Evolutionary conservation across 1,140 invertebrate genomes (phyloP), one percentile per base, ranked within the genome.

Genomic region (Eulimnadia texana): DNA sequence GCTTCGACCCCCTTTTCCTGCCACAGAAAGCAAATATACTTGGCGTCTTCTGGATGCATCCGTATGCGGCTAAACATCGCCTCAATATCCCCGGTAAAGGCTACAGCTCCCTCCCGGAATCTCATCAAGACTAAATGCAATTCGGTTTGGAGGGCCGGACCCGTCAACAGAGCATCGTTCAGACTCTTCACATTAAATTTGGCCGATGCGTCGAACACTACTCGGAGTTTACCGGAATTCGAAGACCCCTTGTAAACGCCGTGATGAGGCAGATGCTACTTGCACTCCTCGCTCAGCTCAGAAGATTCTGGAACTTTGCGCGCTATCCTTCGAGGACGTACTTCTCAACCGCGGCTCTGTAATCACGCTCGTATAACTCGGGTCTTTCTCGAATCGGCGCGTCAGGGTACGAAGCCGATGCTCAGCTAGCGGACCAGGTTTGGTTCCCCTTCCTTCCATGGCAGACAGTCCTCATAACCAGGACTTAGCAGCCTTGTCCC

Each of bases 11-110:
- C n/a, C n/a, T 60, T 47, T 60, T 60, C 47, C 20, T 49, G 20
- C 47, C 58, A 60, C 6, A 60, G 58, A 47, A 60, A 60, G 33
- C 58, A 42, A 22, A 47, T 28, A 60, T 49, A 60, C 1, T 9
- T n/a, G 20, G 58, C 58, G 20, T 60, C 58, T 60, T 24, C 27
- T 20, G 19, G 19, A 42, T 3, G 29, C 28, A 60, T 29, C 1
- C 58, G 58, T 10, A 64, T 50, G 13, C 53, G 10, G 42, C 33
- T 42, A 16, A 42, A 42, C 33, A 42, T 42, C 6, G 33, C 33
- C 33, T 42, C 6, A 16, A 42, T 42, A 16, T 42, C 33, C 6
- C 6, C 33, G 6, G 16, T 9, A 42, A 42, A 42, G 33, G 33
- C 33, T 42, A 42, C 16, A 6, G 6, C 16, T 9, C 33, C 33